These are phyloP conservation scores for Eumeta japonica DNA, from an alignment of 1,140 invertebrate genomes.

Conservation along the genomic window DNA sequence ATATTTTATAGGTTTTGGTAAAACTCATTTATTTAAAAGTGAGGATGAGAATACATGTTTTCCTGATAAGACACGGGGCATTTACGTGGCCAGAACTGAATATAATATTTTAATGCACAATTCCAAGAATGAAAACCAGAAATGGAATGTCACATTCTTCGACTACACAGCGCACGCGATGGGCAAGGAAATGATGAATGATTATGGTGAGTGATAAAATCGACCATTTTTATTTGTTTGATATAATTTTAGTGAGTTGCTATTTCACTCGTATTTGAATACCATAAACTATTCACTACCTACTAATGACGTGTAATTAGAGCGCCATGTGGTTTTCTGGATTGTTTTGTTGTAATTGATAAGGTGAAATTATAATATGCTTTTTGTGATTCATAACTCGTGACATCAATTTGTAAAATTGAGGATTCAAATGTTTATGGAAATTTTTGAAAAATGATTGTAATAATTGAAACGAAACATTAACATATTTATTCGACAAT, in stretches of 20 bases:
- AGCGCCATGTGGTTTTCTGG: too few relatives aligned
- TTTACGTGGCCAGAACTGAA: slow-evolving; percentile 85
- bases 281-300: not conserved
- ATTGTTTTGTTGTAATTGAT: too few relatives aligned
- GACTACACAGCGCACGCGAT: slow-evolving; percentile 80
- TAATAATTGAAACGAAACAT: too few relatives aligned
- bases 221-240: slow-evolving; percentile 4
- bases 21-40: slow-evolving; percentile 42
- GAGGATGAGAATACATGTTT: slow-evolving; percentile 64
- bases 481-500: too few relatives aligned
- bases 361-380: too few relatives aligned
- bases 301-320: not conserved
- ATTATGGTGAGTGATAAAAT: slow-evolving; percentile 73
- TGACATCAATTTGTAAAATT: too few relatives aligned
- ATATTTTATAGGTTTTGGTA: slow-evolving; percentile 37
- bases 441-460: too few relatives aligned
- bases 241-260: slow-evolving; percentile 6
- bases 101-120: slow-evolving; percentile 96
- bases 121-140: slow-evolving; percentile 66
- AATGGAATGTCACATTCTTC: slow-evolving; percentile 96
- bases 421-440: too few relatives aligned
- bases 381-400: too few relatives aligned
- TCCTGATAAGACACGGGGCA: slow-evolving; percentile 60
- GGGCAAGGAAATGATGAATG: slow-evolving; percentile 69
- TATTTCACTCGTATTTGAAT: not conserved